Evolutionary conservation across 1,140 invertebrate species (phyloP), one percentile per base, ranked within the genome.

Genomic region (Berghia stephanieae): DNA sequence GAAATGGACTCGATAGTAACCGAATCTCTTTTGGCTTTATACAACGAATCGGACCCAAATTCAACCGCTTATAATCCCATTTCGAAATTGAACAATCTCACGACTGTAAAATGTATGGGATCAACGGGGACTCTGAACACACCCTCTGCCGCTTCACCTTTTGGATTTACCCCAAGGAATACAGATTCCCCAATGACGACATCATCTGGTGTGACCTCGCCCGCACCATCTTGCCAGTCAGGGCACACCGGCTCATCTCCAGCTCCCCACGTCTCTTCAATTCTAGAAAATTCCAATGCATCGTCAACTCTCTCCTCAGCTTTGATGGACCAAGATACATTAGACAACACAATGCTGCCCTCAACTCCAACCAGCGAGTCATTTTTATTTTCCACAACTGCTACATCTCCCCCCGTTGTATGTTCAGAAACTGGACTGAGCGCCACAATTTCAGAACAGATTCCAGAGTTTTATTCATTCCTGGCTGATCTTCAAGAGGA

Each of bases 391-490:
- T 24, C 34, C 10, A 2, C 55, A 63, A 38, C 0, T 75, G 52
- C 3, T 21, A 6, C 38, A 40, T 4, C 70, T 1, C 27, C 3
- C 4, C 34, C 43, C 3, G 18, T 36, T 38, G 60, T 46, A 34
- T 78, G 77, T 42, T 31, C 66, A 3, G n/a, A 66, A 16, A 43
- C 74, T 2, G 60, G 60, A 18, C 74, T 79, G 18, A 76, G 13
- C 2, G 74, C 78, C 44, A 63, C 67, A 5, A 79, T 77, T 18
- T 42, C 66, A 2, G 74, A 79, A 40, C 78, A 74, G 18, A 77
- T 79, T 34, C 74, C 78, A 3, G 72, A 75, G 38, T 73, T 46
- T 42, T 79, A 79, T 60, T 77, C 74, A 40, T 77, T 77, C 57
- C 74, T 79, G 24, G 78, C 55, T 38, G 74, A 79, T 31, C 73